Percentiles rank a stretch among this genome's conserved stretches.
Conservation (phyloP, 2,888 invertebrate genomes). For the Aspidiotus destructor region DNA sequence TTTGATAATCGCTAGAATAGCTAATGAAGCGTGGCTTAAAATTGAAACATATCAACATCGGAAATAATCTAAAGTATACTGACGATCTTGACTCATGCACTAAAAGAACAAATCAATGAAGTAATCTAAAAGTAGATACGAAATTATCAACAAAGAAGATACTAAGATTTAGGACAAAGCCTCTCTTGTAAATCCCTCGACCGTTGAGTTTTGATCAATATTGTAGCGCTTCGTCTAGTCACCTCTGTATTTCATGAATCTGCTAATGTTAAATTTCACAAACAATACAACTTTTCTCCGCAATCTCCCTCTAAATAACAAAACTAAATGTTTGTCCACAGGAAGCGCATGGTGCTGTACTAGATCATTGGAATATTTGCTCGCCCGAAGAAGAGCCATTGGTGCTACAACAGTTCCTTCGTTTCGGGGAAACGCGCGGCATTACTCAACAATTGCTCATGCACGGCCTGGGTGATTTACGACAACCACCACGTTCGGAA, state of each 20-base stretch:
- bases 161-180: too few relatives aligned
- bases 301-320: too few relatives aligned
- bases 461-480: slow-evolving; percentile 44
- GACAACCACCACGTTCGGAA: slow-evolving; percentile 46
- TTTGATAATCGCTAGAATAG: too few relatives aligned
- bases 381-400: slow-evolving; percentile 81
- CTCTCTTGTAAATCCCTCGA: background rate
- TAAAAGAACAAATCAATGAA: too few relatives aligned
- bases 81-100: too few relatives aligned
- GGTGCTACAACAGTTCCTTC: slow-evolving; percentile 82
- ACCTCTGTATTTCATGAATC: too few relatives aligned
- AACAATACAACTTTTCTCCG: background rate
- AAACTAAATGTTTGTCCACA: slow-evolving; percentile 44
- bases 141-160: too few relatives aligned
- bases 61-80: too few relatives aligned
- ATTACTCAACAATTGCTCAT: slow-evolving; percentile 58
- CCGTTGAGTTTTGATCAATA: background rate
- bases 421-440: slow-evolving; percentile 79
- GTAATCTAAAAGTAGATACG: too few relatives aligned
- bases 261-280: background rate
- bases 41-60: too few relatives aligned
- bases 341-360: slow-evolving; percentile 64
- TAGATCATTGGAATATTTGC: slow-evolving; percentile 82
- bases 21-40: too few relatives aligned
- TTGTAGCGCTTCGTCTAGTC: background rate